Conservation (phyloP, 2,113 vertebrate genomes). For the Pelmatolapia mariae region DNA sequence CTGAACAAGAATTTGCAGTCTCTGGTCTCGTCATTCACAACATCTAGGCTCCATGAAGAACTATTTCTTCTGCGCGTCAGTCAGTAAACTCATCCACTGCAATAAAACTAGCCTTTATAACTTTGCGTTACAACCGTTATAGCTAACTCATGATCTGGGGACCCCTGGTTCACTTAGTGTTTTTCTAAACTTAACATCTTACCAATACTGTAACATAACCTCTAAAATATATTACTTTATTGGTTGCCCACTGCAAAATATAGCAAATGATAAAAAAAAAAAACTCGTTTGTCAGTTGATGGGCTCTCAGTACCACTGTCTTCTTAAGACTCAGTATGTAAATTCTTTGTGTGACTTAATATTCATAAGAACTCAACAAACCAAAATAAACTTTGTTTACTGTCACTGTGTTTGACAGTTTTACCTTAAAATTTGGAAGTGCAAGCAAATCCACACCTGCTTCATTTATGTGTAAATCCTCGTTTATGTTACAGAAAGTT, state of each 20-base stretch:
- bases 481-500: neutral
- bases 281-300: neutral
- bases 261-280: neutral
- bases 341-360: neutral
- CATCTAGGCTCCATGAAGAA: neutral
- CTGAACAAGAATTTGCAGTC: neutral
- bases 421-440: neutral
- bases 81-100: neutral
- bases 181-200: neutral
- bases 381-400: neutral
- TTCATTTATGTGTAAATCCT: neutral
- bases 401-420: neutral
- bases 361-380: neutral
- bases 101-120: neutral
- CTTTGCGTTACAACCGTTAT: neutral
- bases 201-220: neutral
- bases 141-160: neutral
- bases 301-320: neutral
- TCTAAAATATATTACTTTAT: neutral
- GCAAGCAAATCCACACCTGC: neutral
- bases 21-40: neutral
- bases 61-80: neutral
- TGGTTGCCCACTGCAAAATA: neutral
- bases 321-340: neutral
- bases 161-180: neutral